Evolutionary conservation across 2,888 invertebrate genomes (phyloP), one percentile per base, ranked within the genome.

Genomic region (Sisyra terminalis): DNA sequence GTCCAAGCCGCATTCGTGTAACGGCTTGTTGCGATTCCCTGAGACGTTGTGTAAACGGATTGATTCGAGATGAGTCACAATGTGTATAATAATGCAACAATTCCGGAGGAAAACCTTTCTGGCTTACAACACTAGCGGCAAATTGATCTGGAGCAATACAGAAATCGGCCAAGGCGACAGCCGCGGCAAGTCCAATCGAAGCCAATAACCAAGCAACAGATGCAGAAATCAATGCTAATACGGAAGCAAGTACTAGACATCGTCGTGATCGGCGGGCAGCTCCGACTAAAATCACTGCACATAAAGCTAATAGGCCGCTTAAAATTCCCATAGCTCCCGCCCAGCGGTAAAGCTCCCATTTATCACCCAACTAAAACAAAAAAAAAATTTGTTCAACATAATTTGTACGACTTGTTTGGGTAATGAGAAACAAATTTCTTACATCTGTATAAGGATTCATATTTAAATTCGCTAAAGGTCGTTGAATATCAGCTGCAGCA

Each of bases 171-270:
- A 83, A 72, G 24, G 85, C 89, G 57, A 90, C 88, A 44, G 85
- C 78, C 18, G 80, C 75, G 40, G 86, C 84, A 48, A 90, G 71
- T 64, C 92, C 87, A 47, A 89, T 61, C 44, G 90, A 89, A 42
- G 86, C 81, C 69, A 87, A 80, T 52, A 88, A 69, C 85, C 90
- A 93, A 48, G 88, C 87, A 44, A 83, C 73, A 50, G 87, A 83
- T 30, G 93, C 85, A 29, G 87, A 88, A 54, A 94, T 71, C 15
- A 86, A 65, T 35, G 82, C 80, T 61, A 88, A 80, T 17, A 90
- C 90, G 48, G 88, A 88, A 53, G 90, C 87, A 67, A 86, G 73
- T 54, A 93, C 83, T 42, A 93, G 73, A 42, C 89, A 86, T 55
- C 89, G 88, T 40, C 90, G 75, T 13, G 87, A 89, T 61, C 90